Evolutionary conservation across 2,888 invertebrate species (phyloP).

Genomic region (Andrena haemorrhoa): DNA sequence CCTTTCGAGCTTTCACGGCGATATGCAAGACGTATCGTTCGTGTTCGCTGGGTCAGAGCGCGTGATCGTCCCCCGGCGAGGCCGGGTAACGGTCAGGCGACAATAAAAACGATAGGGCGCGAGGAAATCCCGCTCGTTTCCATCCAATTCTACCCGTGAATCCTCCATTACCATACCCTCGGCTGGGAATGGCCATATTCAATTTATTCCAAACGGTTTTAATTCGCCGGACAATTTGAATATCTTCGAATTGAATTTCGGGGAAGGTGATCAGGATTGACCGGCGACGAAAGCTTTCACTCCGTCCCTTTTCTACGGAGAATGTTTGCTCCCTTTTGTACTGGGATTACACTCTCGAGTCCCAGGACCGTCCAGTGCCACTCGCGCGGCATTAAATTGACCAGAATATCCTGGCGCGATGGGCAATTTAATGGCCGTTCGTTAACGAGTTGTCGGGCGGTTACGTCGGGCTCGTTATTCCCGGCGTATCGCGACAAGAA

Average conservation of each 20-base stretch:
- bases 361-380: background rate
- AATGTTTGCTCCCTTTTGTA: too few species aligned
- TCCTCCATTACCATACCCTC: conserved; percentile 1
- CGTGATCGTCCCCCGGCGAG: background rate
- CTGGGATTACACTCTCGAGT: too few species aligned
- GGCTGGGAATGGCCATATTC: background rate
- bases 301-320: too few species aligned
- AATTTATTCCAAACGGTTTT: conserved; percentile 1
- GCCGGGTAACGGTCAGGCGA: background rate
- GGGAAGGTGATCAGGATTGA: too few species aligned
- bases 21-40: conserved; percentile 51
- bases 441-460: conserved; percentile 40
- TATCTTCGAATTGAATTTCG: conserved; percentile 4
- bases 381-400: conserved; percentile 41
- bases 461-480: conserved; percentile 31
- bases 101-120: background rate
- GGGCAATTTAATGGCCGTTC: conserved; percentile 33
- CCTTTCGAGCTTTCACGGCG: conserved; percentile 29
- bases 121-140: conserved; percentile 6
- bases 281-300: too few species aligned
- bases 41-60: conserved; percentile 10
- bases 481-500: conserved; percentile 11
- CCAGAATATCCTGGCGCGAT: background rate
- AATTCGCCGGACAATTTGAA: background rate
- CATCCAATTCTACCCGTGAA: conserved; percentile 17